Evolutionary conservation across 2,888 invertebrate species (phyloP).

Genomic region (Monochamus alternatus): DNA sequence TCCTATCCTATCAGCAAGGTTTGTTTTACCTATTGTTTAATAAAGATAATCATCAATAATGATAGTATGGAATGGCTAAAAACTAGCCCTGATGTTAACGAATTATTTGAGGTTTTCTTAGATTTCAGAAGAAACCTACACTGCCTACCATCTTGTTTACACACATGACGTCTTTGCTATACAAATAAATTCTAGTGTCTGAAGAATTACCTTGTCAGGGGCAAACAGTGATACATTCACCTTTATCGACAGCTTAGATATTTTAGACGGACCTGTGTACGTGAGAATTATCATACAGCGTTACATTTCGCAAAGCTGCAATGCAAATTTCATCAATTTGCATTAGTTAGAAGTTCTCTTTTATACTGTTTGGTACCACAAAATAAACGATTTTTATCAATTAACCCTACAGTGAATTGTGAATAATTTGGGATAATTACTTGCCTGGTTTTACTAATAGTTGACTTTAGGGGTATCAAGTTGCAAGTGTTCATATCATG

Average conservation of each 20-base stretch:
- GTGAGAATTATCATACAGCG: slow-evolving; percentile 29
- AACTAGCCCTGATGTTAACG: no score
- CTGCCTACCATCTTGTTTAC: background rate
- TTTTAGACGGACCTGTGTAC: slow-evolving; percentile 3
- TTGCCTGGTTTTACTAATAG: no score
- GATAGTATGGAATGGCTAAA: no score
- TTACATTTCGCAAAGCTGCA: slow-evolving; percentile 4
- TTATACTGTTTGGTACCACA: slow-evolving; percentile 2
- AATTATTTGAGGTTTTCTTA: no score
- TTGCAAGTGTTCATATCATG: no score
- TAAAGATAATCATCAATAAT: no score
- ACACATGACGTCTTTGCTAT: background rate
- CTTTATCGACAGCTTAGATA: slow-evolving; percentile 1
- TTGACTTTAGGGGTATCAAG: no score
- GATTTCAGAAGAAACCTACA: no score
- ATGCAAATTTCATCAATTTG: slow-evolving; percentile 23
- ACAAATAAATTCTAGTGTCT: slow-evolving; percentile 3
- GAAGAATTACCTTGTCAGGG: background rate
- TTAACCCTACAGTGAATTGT: background rate
- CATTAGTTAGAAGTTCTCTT: slow-evolving; percentile 19
- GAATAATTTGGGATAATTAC: background rate
- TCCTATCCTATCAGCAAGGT: no score
- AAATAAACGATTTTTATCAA: background rate
- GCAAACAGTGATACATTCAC: slow-evolving; percentile 26
- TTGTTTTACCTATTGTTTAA: no score